Conservation (phyloP, 2,113 vertebrate species). For the Neomonachus schauinslandi region DNA sequence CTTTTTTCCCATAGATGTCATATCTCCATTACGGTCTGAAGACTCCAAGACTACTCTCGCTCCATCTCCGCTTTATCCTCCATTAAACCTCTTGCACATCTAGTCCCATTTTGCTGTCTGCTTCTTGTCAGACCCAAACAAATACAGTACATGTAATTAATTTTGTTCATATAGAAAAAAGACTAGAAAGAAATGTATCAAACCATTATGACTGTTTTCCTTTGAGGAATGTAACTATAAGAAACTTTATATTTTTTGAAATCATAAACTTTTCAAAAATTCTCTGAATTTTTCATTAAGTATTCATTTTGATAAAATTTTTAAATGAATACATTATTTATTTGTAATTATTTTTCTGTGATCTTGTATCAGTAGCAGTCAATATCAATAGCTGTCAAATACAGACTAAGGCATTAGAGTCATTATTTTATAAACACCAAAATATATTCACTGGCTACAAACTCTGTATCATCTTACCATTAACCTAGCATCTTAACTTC, state of each 20-base stretch:
- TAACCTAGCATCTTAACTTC: background rate
- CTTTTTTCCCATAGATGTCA: background rate
- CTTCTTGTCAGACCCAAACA: background rate
- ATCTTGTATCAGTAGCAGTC: background rate
- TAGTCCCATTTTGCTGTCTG: background rate
- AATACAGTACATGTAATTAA: background rate
- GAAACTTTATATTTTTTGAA: background rate
- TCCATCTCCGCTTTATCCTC: background rate
- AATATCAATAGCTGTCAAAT: background rate
- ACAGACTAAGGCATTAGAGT: background rate
- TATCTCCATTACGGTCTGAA: background rate
- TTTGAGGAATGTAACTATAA: background rate
- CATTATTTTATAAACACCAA: background rate
- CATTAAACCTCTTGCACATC: background rate
- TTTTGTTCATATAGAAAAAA: background rate
- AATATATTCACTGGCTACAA: background rate
- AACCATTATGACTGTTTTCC: background rate
- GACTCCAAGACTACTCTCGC: background rate
- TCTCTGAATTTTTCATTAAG: background rate
- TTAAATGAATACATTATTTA: background rate
- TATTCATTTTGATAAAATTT: background rate
- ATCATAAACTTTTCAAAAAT: background rate
- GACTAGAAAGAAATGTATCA: background rate
- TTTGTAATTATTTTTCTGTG: background rate
- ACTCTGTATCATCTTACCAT: background rate